Evolutionary conservation across 2,888 invertebrate genomes (phyloP), one percentile per base, ranked within the genome.

Genomic region (Dione vanillae): DNA sequence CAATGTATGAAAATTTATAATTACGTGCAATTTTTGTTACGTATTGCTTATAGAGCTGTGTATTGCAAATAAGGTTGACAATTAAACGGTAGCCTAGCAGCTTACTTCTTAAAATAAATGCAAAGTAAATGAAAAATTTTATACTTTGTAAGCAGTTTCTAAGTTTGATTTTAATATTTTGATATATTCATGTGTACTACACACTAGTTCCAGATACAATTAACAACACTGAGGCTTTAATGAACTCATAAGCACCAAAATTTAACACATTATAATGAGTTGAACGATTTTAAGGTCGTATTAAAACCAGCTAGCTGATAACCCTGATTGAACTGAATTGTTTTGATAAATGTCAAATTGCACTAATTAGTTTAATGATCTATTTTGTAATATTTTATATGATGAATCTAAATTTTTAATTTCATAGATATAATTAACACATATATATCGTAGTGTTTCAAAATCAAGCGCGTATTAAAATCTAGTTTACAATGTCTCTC

Each of bases 341-440:
- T 27, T 69, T 62, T 35, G 40, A 45, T 49, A 40, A 72, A 58
- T 58, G 54, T 45, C 49, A 61, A 71, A 11, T 66, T 67, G 74
- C 62, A 70, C 72, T 37, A 71, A 72, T 69, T 74, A 65, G 19
- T 37, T 54, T 73, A 69, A 74, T 73, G 73, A 71, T 70, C 74
- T 71, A 51, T 74, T 71, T 67, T 45, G 43, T 45, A 19, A 10
- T 11, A 47, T 2, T 54, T 58, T 41, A n/a, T 20, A 52, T 14
- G 19, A 9, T 9, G 27, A n/a, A 35, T 35, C n/a, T 14, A 8
- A 14, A 27, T 27, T 27, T 27, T n/a, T n/a, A n/a, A n/a, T n/a
- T n/a, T n/a, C n/a, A n/a, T n/a, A n/a, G n/a, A n/a, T n/a, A n/a
- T n/a, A n/a, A n/a, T n/a, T n/a, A n/a, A n/a, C n/a, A n/a, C n/a